Conservation (phyloP, 2,113 vertebrate species). For the Talpa occidentalis region DNA sequence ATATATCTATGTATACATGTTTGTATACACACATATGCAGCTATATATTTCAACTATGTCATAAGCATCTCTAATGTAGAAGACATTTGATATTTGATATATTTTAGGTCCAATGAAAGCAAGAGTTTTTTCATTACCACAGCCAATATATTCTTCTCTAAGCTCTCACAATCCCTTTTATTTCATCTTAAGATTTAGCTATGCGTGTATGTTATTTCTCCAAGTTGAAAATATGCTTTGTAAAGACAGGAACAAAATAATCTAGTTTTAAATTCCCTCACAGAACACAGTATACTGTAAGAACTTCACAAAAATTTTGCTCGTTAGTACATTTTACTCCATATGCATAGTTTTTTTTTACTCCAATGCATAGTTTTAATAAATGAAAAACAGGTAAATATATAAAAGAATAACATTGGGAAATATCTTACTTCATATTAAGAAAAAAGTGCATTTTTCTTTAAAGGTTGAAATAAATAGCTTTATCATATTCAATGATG, state of each 20-base stretch:
- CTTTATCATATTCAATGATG: conserved; percentile 50
- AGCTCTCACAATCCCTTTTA: neutral
- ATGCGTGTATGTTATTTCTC: neutral
- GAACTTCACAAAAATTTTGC: neutral
- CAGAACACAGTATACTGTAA: neutral
- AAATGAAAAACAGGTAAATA: neutral
- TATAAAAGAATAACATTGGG: neutral
- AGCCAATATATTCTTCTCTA: neutral
- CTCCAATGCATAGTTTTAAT: neutral
- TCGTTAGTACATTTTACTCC: neutral
- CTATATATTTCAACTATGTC: neutral
- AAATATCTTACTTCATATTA: neutral
- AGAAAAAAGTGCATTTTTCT: neutral
- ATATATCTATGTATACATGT: neutral
- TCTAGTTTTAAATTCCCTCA: conserved; percentile 7
- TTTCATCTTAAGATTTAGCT: neutral
- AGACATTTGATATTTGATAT: neutral
- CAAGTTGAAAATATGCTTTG: neutral
- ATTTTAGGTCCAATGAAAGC: neutral
- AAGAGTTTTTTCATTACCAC: neutral
- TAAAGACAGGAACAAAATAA: neutral
- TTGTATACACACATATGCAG: neutral
- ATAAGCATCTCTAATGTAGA: neutral
- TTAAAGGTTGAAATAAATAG: conserved; percentile 48
- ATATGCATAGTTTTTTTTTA: no score